Percentiles rank a stretch among this genome's conserved stretches.
Conservation (phyloP, 2,113 vertebrate genomes). For the Ochotona princeps region DNA sequence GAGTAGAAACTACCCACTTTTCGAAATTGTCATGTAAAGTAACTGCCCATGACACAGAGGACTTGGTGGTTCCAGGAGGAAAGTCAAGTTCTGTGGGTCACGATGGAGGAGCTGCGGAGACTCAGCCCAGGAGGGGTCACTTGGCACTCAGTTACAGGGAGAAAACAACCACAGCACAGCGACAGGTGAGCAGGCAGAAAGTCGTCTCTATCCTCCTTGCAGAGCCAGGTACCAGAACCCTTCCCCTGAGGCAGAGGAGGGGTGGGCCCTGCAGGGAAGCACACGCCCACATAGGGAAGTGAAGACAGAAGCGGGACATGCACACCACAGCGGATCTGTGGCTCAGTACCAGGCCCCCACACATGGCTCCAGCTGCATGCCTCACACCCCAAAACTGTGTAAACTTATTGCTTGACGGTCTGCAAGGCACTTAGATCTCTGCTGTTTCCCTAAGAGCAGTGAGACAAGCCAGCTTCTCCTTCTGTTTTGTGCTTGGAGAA, state of each 20-base stretch:
- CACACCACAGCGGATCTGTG: neutral
- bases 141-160: fast-evolving
- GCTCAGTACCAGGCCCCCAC: neutral
- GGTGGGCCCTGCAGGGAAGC: too few species aligned
- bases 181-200: neutral
- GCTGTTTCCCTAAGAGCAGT: too few species aligned
- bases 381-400: neutral
- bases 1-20: neutral
- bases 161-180: neutral
- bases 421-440: neutral
- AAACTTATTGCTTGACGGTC: neutral
- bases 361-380: neutral
- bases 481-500: neutral
- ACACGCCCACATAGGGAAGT: neutral
- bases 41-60: neutral
- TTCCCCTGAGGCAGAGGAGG: neutral
- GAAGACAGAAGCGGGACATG: neutral
- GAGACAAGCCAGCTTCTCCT: neutral
- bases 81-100: neutral
- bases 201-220: neutral
- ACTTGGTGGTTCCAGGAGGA: neutral
- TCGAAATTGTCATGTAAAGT: neutral
- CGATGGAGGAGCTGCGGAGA: fast-evolving
- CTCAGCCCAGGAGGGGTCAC: neutral
- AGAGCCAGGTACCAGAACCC: neutral